Conservation (phyloP, 2,797 vertebrate genomes). For the Micromesistius poutassou region DNA sequence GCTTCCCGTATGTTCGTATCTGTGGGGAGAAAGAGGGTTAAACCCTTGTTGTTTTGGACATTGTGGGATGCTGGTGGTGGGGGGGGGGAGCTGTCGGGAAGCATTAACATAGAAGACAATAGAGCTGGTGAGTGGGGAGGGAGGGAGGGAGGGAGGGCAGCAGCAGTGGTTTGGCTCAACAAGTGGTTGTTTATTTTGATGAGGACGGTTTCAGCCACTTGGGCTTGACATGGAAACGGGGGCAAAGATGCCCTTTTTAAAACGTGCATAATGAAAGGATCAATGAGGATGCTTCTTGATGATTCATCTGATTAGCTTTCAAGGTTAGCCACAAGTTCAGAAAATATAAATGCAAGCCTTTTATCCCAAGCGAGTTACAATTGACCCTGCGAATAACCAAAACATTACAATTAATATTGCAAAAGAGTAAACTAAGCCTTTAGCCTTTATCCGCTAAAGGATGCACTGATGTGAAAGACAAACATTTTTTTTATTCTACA, state of each 20-base stretch:
- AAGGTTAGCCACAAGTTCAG: not conserved
- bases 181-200: slow-evolving; percentile 4
- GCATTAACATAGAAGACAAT: slow-evolving; percentile 10
- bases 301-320: not conserved
- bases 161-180: not conserved
- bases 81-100: not conserved
- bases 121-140: not conserved
- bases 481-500: not conserved
- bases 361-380: not conserved
- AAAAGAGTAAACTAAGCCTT: not conserved
- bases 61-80: slow-evolving; percentile 8
- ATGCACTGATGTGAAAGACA: not conserved
- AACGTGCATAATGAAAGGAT: not conserved
- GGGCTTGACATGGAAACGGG: not conserved
- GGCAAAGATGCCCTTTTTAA: not conserved
- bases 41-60: slow-evolving; percentile 21
- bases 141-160: not conserved
- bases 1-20: slow-evolving; percentile 29
- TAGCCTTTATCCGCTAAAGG: not conserved
- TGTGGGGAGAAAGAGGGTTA: slow-evolving; percentile 8
- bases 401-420: not conserved
- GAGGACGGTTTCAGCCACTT: not conserved
- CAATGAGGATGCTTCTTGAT: too few species aligned
- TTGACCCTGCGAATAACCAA: not conserved
- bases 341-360: not conserved